phyloP scores from a whole-genome alignment of 2,797 vertebrate genomes.

The Falco peregrinus region DNA sequence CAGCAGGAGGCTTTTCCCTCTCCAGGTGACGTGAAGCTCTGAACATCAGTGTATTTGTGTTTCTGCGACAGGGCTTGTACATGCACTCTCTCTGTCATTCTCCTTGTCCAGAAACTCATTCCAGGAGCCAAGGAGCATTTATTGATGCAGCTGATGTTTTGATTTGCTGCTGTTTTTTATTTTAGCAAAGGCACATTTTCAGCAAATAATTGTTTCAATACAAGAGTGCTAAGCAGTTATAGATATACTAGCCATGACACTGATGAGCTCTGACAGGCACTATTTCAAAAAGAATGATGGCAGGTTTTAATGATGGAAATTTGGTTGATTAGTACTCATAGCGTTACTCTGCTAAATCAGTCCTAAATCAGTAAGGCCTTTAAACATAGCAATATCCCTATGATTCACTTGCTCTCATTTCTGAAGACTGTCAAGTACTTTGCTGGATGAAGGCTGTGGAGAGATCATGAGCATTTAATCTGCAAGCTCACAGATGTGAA shows the following conservation, averaged over 20 bases:
- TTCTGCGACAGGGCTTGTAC: background rate
- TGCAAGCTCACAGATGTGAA: background rate
- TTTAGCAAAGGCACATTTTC: background rate
- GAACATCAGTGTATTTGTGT: fast-evolving
- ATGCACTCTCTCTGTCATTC: background rate
- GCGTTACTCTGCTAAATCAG: background rate
- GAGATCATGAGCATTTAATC: background rate
- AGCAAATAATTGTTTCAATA: background rate
- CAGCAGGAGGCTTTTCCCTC: background rate
- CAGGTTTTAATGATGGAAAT: background rate
- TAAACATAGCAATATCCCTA: background rate
- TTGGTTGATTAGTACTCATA: background rate
- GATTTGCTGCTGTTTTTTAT: background rate
- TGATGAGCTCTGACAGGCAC: background rate
- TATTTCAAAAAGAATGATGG: background rate
- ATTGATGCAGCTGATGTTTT: background rate
- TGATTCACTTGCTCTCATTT: background rate
- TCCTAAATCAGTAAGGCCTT: background rate
- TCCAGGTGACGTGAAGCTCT: background rate
- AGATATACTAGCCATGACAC: background rate
- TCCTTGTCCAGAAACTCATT: background rate
- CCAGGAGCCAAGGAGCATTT: background rate
- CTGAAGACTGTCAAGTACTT: background rate
- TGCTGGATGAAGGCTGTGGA: background rate
- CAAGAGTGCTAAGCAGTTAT: background rate